A percentile compares a stretch with the other conserved stretches of the same genome.
Evolutionary conservation across 1,140 invertebrate species (phyloP).

Genomic region (Hylaeus anthracinus): DNA sequence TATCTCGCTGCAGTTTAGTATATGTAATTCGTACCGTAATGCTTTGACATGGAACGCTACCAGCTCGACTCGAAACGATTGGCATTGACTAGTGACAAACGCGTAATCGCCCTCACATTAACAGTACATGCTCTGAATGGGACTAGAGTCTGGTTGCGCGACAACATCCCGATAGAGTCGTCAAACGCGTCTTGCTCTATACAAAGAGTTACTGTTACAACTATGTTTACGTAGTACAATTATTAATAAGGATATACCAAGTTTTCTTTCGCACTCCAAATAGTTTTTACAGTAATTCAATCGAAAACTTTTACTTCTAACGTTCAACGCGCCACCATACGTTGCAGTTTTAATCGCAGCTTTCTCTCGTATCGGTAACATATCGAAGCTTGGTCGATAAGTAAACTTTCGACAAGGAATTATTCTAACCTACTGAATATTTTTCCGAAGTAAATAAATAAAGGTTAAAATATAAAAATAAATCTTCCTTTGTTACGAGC

Average conservation of each 20-base stretch:
- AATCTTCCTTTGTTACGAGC: too few species aligned
- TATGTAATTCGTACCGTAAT: conserved; percentile 15
- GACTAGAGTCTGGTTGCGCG: conserved; percentile 2
- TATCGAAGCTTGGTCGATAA: neutral
- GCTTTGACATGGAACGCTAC: conserved; percentile 25
- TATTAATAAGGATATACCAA: too few species aligned
- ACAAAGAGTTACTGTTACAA: neutral
- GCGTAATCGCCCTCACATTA: conserved; percentile 41
- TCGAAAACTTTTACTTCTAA: neutral
- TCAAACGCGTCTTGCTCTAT: conserved; percentile 2
- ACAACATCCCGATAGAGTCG: conserved; percentile 17
- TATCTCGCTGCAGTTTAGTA: neutral
- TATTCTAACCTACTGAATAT: neutral
- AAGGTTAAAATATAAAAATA: too few species aligned
- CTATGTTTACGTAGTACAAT: too few species aligned
- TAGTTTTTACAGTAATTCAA: neutral
- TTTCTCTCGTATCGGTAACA: neutral
- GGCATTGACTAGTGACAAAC: conserved; percentile 45
- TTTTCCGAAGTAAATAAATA: neutral
- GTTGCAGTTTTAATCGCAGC: neutral
- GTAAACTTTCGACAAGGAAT: neutral
- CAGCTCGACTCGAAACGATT: conserved; percentile 37
- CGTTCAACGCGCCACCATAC: neutral
- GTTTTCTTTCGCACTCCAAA: too few species aligned
- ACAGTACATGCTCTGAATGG: conserved; percentile 27